A percentile compares a stretch with the other conserved stretches of the same genome.
Conservation (phyloP, 1,140 invertebrate species). For the Maconellicoccus hirsutus region DNA sequence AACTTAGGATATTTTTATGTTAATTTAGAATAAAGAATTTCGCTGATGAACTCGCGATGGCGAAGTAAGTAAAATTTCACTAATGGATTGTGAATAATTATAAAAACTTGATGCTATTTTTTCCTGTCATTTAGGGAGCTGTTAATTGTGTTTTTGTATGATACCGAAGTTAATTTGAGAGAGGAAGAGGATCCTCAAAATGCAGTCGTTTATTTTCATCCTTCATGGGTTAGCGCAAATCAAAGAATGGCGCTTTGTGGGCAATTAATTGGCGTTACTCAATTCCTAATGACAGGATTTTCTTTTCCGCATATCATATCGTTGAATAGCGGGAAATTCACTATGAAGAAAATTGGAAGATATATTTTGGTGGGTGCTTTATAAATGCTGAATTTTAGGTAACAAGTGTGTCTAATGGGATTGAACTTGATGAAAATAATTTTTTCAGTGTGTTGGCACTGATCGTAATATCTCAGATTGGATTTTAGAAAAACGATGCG, state of each 20-base stretch:
- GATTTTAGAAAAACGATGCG: conserved; percentile 58
- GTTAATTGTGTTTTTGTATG: conserved; percentile 78
- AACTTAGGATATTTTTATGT: too few relatives aligned
- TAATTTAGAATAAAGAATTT: too few relatives aligned
- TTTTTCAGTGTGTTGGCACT: conserved; percentile 61
- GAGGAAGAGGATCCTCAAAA: conserved; percentile 77
- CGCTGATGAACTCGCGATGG: too few relatives aligned
- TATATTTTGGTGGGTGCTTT: conserved; percentile 55
- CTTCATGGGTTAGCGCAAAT: conserved; percentile 68
- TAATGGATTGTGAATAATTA: not conserved
- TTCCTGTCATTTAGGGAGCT: too few relatives aligned
- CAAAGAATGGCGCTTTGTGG: conserved; percentile 66
- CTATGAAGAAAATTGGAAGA: conserved; percentile 41
- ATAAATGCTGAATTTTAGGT: not conserved
- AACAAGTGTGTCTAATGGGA: not conserved
- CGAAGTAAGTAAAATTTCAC: too few relatives aligned
- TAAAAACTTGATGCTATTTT: too few relatives aligned
- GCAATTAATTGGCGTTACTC: conserved; percentile 67
- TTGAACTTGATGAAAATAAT: conserved; percentile 24
- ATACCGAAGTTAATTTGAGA: conserved; percentile 56
- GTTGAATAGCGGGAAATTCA: conserved; percentile 60
- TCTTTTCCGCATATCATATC: conserved; percentile 57
- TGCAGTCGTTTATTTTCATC: conserved; percentile 77
- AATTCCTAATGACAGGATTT: conserved; percentile 62
- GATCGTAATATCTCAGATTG: conserved; percentile 70